Percentiles rank a stretch among this genome's conserved stretches.
Evolutionary conservation across 1,140 invertebrate species (phyloP).

Genomic region (Oreohelix idahoensis): DNA sequence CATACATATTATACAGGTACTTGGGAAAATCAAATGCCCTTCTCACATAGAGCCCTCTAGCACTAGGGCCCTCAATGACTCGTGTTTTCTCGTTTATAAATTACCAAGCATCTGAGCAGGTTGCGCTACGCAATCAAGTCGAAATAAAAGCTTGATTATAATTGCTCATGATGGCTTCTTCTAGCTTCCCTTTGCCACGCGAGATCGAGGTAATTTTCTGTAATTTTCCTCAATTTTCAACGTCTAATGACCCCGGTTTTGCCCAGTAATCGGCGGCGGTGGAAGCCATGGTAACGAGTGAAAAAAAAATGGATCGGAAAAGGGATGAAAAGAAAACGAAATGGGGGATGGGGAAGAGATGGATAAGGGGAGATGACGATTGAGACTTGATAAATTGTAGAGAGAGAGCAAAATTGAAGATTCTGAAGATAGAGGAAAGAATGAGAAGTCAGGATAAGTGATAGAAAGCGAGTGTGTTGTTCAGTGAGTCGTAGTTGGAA

Average conservation of each 20-base stretch:
- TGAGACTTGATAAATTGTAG: neutral
- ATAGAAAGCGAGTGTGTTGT: too few relatives aligned
- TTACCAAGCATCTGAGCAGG: conserved; percentile 18
- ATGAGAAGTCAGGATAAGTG: too few relatives aligned
- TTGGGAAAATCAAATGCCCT: neutral
- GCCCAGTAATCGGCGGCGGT: conserved; percentile 19
- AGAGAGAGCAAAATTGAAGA: neutral
- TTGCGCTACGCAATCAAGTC: conserved; percentile 21
- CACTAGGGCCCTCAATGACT: neutral
- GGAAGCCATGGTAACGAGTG: conserved; percentile 23
- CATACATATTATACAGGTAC: neutral
- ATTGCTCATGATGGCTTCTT: conserved; percentile 24
- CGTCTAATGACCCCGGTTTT: conserved; percentile 29
- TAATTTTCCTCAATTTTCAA: conserved; percentile 36
- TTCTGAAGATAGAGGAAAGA: too few relatives aligned
- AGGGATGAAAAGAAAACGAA: neutral
- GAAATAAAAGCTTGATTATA: conserved; percentile 37
- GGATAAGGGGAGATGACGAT: neutral
- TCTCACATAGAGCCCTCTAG: conserved; percentile 7
- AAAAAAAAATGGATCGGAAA: neutral
- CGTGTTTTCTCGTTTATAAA: conserved; percentile 17
- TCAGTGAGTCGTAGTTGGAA: too few relatives aligned
- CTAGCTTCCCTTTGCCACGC: conserved; percentile 20
- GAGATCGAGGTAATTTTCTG: conserved; percentile 34
- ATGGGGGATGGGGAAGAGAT: neutral